Evolutionary conservation across 2,888 invertebrate genomes (phyloP), one percentile per base, ranked within the genome.

Genomic region (Zhuqinia jingwanae): DNA sequence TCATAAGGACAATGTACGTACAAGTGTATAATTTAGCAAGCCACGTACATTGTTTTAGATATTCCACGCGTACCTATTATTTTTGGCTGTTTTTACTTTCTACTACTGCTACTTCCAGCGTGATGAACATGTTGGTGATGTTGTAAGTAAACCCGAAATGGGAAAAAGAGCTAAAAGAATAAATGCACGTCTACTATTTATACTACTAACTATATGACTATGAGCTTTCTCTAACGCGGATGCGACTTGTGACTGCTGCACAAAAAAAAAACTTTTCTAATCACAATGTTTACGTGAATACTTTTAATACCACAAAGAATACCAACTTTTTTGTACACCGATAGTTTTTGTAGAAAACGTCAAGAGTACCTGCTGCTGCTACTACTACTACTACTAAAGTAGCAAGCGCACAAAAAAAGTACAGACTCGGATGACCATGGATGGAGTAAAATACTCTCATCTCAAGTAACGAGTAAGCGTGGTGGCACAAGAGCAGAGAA

Each of bases 261-360:
- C 36, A 36, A 50, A n/a, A 50, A 22, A n/a, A 45, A 68, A 68
- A 68, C 68, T 70, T 50, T 45, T 70, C 70, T 70, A 70, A 70
- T 70, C 70, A 65, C 20, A 10, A 63, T 30, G 63, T 36, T 30
- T 20, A 47, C 22, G 25, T 70, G 47, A 20, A 47, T 70, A 22
- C 70, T 13, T 15, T 47, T 70, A 70, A 70, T 70, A n/a, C 70
- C 70, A 47, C 70, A 45, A 65, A 30, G 36, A 65, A 20, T 30
- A 17, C 70, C 13, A n/a, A 70, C 70, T 47, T 13, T 25, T 47
- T 25, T 68, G 0, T 2, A n/a, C n/a, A n/a, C 36, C 8, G 8
- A 36, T 36, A 36, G 36, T 36, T 36, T 8, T 36, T 36, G 36
- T 3, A 36, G 8, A 36, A 36, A 36, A 8, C 36, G 36, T 36